A percentile compares a stretch with the other conserved stretches of the same genome.
Conservation (phyloP, 2,888 invertebrate genomes). For the Drosophila neutralis region DNA sequence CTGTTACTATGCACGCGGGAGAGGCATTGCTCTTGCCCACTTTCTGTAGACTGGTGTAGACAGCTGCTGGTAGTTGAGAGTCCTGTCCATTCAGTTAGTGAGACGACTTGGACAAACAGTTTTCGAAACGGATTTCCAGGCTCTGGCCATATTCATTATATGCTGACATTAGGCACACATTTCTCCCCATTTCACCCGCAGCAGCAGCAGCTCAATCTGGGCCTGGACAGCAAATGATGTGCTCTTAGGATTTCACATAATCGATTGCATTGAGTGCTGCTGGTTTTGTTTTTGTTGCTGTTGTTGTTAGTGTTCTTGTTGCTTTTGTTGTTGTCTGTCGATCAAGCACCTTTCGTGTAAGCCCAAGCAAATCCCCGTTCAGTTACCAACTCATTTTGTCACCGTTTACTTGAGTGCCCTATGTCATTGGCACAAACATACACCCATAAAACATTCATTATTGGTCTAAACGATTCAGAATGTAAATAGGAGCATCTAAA, state of each 20-base stretch:
- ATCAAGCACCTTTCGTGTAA: slow-evolving; percentile 51
- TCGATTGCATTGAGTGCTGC: slow-evolving; percentile 55
- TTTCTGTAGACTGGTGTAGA: background rate
- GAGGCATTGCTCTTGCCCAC: background rate
- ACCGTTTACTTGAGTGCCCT: slow-evolving; percentile 1
- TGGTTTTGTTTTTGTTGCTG: background rate
- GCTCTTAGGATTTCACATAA: slow-evolving; percentile 64
- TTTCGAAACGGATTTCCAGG: slow-evolving; percentile 51
- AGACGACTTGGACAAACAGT: slow-evolving; percentile 52
- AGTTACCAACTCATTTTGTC: slow-evolving; percentile 15
- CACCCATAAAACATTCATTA: background rate
- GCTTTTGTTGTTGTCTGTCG: slow-evolving; percentile 39
- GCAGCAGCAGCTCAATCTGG: slow-evolving; percentile 15
- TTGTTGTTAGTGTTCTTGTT: background rate
- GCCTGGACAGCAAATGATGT: slow-evolving; percentile 53
- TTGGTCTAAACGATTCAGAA: background rate
- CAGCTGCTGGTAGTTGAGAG: slow-evolving; percentile 12
- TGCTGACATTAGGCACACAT: slow-evolving; percentile 60
- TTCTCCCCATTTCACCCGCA: slow-evolving; percentile 2
- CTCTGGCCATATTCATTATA: slow-evolving; percentile 58
- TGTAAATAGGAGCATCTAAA: background rate
- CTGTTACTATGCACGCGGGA: background rate
- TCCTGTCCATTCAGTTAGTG: slow-evolving; percentile 12
- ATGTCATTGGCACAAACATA: background rate
- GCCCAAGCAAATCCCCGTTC: slow-evolving; percentile 28